Percentiles rank a stretch among this genome's conserved stretches.
Conservation (phyloP, 2,888 invertebrate species). For the Strigamia transsilvanica region DNA sequence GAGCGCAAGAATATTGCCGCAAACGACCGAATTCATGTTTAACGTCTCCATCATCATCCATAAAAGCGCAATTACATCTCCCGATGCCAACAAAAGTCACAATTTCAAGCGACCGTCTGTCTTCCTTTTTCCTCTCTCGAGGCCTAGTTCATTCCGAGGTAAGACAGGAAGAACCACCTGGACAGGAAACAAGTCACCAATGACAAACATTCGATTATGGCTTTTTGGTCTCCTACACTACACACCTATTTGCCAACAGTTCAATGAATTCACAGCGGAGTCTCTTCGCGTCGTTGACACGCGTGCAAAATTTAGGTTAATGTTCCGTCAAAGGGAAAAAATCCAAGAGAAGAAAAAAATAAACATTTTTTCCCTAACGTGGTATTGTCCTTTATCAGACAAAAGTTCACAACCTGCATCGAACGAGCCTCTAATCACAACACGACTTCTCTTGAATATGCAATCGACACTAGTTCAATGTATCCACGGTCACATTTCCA, state of each 20-base stretch:
- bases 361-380: background rate
- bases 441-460: slow-evolving; percentile 12
- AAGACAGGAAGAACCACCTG: slow-evolving; percentile 41
- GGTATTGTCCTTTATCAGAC: slow-evolving; percentile 43
- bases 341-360: background rate
- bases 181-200: slow-evolving; percentile 23
- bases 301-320: slow-evolving; percentile 36
- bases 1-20: slow-evolving; percentile 41
- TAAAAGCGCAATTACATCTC: background rate
- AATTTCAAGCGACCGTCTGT: background rate
- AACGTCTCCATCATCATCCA: slow-evolving; percentile 1
- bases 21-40: slow-evolving; percentile 23
- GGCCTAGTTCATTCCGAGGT: slow-evolving; percentile 27
- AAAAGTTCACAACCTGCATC: slow-evolving; percentile 30
- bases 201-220: slow-evolving; percentile 34
- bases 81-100: background rate
- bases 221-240: background rate
- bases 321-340: slow-evolving; percentile 47
- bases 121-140: slow-evolving; percentile 7
- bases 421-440: slow-evolving; percentile 21
- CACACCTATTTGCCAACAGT: slow-evolving; percentile 25
- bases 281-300: slow-evolving; percentile 11
- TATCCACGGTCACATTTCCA: slow-evolving; percentile 46
- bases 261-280: slow-evolving; percentile 2
- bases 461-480: slow-evolving; percentile 36